phyloP scores from a whole-genome alignment of 1,140 invertebrate genomes.

The Aradophagus sp. region DNA sequence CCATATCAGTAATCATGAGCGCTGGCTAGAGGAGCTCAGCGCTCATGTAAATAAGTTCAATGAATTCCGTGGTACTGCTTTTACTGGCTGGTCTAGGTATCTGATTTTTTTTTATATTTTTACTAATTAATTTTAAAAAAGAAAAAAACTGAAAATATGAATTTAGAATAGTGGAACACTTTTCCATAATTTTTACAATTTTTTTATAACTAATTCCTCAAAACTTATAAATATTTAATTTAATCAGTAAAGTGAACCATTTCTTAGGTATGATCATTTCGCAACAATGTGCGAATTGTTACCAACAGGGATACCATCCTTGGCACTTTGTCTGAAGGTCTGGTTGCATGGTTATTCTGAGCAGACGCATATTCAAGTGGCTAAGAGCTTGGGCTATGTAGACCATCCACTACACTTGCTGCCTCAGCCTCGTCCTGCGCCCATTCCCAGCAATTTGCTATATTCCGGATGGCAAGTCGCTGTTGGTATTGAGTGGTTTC shows the following conservation, averaged over 20 bases:
- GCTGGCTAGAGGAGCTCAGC: constrained; percentile 78
- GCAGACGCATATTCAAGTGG: constrained; percentile 72
- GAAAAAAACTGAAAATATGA: too few species aligned
- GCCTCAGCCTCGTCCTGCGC: constrained; percentile 71
- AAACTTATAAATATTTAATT: too few species aligned
- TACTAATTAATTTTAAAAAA: too few species aligned
- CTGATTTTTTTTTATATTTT: too few species aligned
- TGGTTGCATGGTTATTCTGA: constrained; percentile 75
- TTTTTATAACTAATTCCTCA: too few species aligned
- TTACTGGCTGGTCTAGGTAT: constrained; percentile 87
- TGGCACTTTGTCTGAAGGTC: constrained; percentile 78
- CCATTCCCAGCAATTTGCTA: constrained; percentile 74
- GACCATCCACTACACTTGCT: constrained; percentile 70
- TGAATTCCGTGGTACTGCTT: constrained; percentile 79
- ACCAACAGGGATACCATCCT: constrained; percentile 86
- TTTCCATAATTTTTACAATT: too few species aligned
- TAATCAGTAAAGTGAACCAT: too few species aligned
- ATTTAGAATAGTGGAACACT: too few species aligned
- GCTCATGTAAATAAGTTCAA: constrained; percentile 74
- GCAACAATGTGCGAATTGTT: constrained; percentile 93
- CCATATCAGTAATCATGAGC: too few species aligned
- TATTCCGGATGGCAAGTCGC: constrained; percentile 80
- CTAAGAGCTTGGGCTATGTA: constrained; percentile 74
- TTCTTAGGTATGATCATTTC: constrained; percentile 90
- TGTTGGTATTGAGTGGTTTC: constrained; percentile 77